Conservation (phyloP, 1,140 invertebrate genomes). For the Dryas iulia region DNA sequence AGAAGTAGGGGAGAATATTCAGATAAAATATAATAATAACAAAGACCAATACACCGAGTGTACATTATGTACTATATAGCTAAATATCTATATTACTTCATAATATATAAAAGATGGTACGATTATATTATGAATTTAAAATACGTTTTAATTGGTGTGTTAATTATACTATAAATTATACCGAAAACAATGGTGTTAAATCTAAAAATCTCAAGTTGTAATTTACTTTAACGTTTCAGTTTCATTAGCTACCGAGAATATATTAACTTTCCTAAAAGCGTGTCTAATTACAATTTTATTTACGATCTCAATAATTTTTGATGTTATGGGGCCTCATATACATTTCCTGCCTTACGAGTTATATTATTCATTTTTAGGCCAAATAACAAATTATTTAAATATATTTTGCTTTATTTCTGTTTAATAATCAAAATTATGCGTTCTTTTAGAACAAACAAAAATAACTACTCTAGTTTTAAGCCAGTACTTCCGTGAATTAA, state of each 20-base stretch:
- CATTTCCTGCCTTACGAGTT: not conserved
- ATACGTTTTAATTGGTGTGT: not conserved
- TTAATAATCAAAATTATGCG: too few relatives aligned
- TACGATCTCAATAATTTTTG: conserved; percentile 41
- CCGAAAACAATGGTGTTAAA: too few relatives aligned
- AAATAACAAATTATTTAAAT: not conserved
- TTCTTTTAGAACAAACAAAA: too few relatives aligned
- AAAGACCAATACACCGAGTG: too few relatives aligned
- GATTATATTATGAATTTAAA: too few relatives aligned
- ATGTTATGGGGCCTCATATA: conserved; percentile 18
- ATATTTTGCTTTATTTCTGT: conserved; percentile 2
- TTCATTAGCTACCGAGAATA: conserved; percentile 34
- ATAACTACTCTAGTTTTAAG: too few relatives aligned
- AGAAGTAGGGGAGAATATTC: too few relatives aligned
- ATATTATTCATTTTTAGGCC: not conserved
- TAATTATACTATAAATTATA: conserved; percentile 2
- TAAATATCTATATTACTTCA: too few relatives aligned
- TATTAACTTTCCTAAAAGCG: conserved; percentile 36
- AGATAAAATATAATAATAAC: too few relatives aligned
- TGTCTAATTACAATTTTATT: conserved; percentile 37
- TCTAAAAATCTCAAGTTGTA: not conserved
- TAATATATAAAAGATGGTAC: too few relatives aligned
- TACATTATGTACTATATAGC: too few relatives aligned
- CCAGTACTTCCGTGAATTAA: too few relatives aligned
- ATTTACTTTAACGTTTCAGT: conserved; percentile 15